These are phyloP conservation scores for Lasius platythorax DNA, from an alignment of 2,888 invertebrate species.

Conservation along the genomic window DNA sequence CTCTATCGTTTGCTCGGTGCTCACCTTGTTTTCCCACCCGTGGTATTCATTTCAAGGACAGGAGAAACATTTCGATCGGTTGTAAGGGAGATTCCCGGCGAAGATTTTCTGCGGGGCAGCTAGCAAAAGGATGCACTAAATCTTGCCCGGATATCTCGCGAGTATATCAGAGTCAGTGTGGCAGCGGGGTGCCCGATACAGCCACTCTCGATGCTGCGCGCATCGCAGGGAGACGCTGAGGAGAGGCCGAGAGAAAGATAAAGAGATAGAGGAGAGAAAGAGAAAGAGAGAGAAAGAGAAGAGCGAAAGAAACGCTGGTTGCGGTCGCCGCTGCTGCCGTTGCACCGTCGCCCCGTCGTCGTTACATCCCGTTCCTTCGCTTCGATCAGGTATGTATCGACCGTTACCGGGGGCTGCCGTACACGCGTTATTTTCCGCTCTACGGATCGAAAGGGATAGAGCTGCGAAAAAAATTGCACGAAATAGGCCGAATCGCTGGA, in stretches of 20 bases:
- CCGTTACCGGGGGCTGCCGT: conserved; percentile 53
- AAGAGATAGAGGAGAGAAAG: conserved; percentile 30
- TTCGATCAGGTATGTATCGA: conserved; percentile 68
- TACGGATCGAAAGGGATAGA: conserved; percentile 29
- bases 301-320: conserved; percentile 40
- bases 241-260: conserved; percentile 44
- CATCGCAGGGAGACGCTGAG: conserved; percentile 33
- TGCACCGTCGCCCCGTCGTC: conserved; percentile 52
- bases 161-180: conserved; percentile 85
- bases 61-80: conserved; percentile 84
- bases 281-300: conserved; percentile 6
- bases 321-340: conserved; percentile 59
- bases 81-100: conserved; percentile 83
- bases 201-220: conserved; percentile 63
- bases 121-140: conserved; percentile 84
- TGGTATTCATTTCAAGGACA: conserved; percentile 85
- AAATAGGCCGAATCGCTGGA: conserved; percentile 29
- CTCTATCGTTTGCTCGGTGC: conserved; percentile 69
- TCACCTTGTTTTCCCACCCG: conserved; percentile 80
- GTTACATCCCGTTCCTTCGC: conserved; percentile 51
- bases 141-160: conserved; percentile 84
- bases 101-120: conserved; percentile 82
- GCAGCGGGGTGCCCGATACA: conserved; percentile 84
- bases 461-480: conserved; percentile 18
- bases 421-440: conserved; percentile 37